Evolutionary conservation across 2,113 vertebrate genomes (phyloP).

Genomic region (Balaeniceps rex): DNA sequence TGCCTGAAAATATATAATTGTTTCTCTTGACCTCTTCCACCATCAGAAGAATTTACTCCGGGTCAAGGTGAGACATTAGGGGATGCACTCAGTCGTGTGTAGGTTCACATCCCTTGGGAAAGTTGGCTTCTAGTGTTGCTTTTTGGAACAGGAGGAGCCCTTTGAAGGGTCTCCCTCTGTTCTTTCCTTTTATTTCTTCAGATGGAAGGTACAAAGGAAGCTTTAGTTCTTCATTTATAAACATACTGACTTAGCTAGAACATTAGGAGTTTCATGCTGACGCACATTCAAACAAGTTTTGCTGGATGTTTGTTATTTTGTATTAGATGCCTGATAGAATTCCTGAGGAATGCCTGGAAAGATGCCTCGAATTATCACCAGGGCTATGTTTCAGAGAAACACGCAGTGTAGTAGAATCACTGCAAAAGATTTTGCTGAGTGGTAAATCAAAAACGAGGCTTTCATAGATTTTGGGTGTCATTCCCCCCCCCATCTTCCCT

Average conservation of each 20-base stretch:
- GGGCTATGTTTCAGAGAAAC: background rate
- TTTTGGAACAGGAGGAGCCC: background rate
- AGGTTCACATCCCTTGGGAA: background rate
- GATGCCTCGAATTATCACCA: background rate
- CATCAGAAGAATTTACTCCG: background rate
- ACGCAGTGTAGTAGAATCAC: background rate
- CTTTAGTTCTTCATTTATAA: background rate
- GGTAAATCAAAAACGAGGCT: background rate
- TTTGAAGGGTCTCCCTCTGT: background rate
- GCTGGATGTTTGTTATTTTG: background rate
- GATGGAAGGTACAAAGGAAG: background rate
- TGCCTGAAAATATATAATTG: background rate
- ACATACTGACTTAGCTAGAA: background rate
- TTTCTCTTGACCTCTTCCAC: background rate
- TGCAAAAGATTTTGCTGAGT: background rate
- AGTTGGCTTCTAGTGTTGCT: background rate
- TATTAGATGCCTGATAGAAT: background rate
- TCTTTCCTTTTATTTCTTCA: background rate
- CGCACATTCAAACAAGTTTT: background rate
- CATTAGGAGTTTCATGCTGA: background rate
- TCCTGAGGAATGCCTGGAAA: constrained; percentile 2
- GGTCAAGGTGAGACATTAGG: background rate
- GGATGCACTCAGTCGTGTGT: fast-evolving
- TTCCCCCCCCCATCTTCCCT: background rate
- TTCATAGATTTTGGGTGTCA: background rate